Evolutionary conservation across 2,113 vertebrate genomes (phyloP).

Genomic region (Coryphaenoides rupestris): DNA sequence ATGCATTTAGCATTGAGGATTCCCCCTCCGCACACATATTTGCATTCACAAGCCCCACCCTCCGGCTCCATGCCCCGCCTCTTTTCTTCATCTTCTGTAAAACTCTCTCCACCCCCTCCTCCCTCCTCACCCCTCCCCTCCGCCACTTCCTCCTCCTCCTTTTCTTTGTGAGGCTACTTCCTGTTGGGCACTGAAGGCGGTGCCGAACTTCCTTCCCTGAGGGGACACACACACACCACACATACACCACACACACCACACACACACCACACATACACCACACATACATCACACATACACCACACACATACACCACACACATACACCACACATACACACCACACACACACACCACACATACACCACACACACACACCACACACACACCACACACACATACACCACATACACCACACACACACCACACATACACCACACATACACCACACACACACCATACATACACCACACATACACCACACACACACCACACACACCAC

Average conservation of each 20-base stretch:
- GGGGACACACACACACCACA: constrained; percentile 26
- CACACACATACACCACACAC: too few relatives aligned
- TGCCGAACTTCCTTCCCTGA: constrained; percentile 61
- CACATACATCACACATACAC: neutral
- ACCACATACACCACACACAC: too few relatives aligned
- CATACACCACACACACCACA: neutral
- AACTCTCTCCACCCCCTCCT: neutral
- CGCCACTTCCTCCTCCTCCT: constrained; percentile 35
- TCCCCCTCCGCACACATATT: neutral
- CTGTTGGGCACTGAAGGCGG: constrained; percentile 61
- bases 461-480: too few relatives aligned
- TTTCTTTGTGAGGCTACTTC: constrained; percentile 57
- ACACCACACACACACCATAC: too few relatives aligned
- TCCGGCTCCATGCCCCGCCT: neutral
- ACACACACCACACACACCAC: too few relatives aligned
- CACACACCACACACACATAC: too few relatives aligned
- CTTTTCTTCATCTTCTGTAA: neutral
- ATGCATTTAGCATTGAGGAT: constrained; percentile 6
- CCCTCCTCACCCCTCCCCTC: constrained; percentile 7
- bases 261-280: constrained; percentile 1
- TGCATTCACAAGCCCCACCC: neutral
- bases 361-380: too few relatives aligned
- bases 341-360: too few relatives aligned
- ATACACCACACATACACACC: too few relatives aligned
- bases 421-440: too few relatives aligned